A percentile compares a stretch with the other conserved stretches of the same genome.
Evolutionary conservation across 2,888 invertebrate species (phyloP).

Genomic region (Gryllus longicercus): DNA sequence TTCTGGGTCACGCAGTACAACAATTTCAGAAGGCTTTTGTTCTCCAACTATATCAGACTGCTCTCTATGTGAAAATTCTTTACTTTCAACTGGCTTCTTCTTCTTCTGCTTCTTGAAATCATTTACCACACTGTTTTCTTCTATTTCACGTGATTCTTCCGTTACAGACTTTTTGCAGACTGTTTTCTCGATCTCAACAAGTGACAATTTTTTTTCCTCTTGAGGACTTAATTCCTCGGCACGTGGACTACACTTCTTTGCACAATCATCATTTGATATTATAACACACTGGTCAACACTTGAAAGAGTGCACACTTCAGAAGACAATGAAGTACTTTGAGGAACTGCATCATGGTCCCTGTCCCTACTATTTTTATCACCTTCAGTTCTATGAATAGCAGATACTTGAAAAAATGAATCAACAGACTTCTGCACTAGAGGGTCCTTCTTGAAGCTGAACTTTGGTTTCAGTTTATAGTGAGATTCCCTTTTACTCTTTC

Average conservation of each 20-base stretch:
- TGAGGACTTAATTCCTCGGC: neutral
- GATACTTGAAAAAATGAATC: constrained; percentile 46
- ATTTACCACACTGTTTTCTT: constrained; percentile 40
- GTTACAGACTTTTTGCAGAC: neutral
- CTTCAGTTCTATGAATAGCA: constrained; percentile 1
- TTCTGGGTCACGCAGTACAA: too few species aligned
- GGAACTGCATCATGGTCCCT: neutral
- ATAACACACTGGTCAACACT: neutral
- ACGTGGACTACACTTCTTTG: neutral
- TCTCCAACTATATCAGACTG: constrained; percentile 38
- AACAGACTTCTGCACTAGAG: constrained; percentile 52
- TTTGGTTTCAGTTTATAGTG: neutral
- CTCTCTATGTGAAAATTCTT: constrained; percentile 39
- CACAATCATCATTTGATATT: neutral
- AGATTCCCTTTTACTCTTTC: neutral
- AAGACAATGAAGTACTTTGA: neutral
- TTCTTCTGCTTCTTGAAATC: constrained; percentile 47
- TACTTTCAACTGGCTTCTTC: constrained; percentile 41
- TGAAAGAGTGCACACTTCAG: too few species aligned
- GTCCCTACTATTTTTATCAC: neutral
- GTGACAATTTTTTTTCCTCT: neutral
- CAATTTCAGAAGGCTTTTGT: constrained; percentile 27
- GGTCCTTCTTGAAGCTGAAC: constrained; percentile 50
- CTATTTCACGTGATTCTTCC: constrained; percentile 38
- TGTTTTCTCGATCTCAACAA: too few species aligned